Evolutionary conservation across 2,888 invertebrate species (phyloP).

Genomic region (Elegia similella): DNA sequence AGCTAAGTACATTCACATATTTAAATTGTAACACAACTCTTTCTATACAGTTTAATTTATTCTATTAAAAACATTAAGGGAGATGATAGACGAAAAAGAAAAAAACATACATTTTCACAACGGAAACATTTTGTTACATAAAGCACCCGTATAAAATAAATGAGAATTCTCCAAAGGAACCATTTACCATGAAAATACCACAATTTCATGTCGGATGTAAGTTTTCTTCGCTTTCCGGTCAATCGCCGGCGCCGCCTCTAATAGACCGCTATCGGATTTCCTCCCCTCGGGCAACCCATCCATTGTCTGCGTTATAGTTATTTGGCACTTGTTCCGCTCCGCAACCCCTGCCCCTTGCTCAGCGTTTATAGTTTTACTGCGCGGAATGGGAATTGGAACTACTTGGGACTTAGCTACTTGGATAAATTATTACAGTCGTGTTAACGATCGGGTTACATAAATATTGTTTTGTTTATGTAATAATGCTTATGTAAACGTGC

Average conservation of each 20-base stretch:
- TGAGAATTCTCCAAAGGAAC: neutral
- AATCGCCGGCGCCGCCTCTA: slow-evolving; percentile 1
- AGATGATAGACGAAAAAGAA: too few species aligned
- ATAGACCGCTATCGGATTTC: slow-evolving; percentile 14
- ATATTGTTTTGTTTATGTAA: too few species aligned
- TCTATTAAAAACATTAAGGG: too few species aligned
- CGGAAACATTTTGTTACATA: too few species aligned
- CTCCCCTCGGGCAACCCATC: slow-evolving; percentile 36
- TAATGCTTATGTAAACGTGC: too few species aligned
- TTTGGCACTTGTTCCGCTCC: slow-evolving; percentile 63
- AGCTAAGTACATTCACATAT: too few species aligned
- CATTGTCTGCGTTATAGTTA: slow-evolving; percentile 43
- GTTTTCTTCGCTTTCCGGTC: neutral
- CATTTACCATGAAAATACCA: neutral
- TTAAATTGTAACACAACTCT: too few species aligned
- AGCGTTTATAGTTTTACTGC: slow-evolving; percentile 18
- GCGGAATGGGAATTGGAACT: neutral
- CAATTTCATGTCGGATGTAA: neutral
- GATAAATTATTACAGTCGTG: neutral
- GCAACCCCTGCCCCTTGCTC: slow-evolving; percentile 39
- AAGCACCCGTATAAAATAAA: too few species aligned
- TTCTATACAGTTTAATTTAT: too few species aligned
- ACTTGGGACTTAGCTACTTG: neutral
- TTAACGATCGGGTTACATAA: neutral
- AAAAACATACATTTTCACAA: too few species aligned